Percentiles rank a stretch among this genome's conserved stretches.
These are phyloP conservation scores for Oncorhynchus nerka DNA, from an alignment of 2,113 vertebrate genomes.

Conservation along the genomic window DNA sequence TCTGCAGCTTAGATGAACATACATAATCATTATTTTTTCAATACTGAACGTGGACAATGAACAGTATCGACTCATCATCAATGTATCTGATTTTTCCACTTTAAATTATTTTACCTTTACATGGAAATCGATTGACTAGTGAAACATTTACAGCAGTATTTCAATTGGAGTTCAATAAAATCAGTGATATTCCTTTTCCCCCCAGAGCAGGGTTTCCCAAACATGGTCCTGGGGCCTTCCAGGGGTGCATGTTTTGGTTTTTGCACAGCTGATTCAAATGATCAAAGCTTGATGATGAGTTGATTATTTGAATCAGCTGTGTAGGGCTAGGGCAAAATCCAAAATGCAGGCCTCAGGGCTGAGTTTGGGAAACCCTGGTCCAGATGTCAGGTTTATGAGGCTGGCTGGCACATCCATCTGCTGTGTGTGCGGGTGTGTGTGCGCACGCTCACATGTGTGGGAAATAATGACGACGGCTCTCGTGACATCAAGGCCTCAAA, in stretches of 20 bases:
- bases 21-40: background rate
- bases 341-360: too few species aligned
- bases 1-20: background rate
- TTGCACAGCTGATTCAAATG: too few species aligned
- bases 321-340: too few species aligned
- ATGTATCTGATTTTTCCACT: background rate
- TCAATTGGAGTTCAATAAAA: background rate
- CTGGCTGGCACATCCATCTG: background rate
- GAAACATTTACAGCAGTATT: background rate
- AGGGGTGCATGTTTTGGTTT: too few species aligned
- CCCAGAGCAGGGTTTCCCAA: too few species aligned
- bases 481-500: background rate
- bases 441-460: background rate
- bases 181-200: background rate
- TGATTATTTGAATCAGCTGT: too few species aligned
- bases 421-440: background rate
- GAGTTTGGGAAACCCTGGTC: too few species aligned
- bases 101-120: background rate
- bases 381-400: too few species aligned
- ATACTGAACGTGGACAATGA: background rate
- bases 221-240: too few species aligned
- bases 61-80: background rate
- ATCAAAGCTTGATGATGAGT: too few species aligned
- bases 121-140: background rate
- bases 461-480: background rate